phyloP scores from a whole-genome alignment of 1,140 invertebrate genomes.

The Dermatophagoides farinae region DNA sequence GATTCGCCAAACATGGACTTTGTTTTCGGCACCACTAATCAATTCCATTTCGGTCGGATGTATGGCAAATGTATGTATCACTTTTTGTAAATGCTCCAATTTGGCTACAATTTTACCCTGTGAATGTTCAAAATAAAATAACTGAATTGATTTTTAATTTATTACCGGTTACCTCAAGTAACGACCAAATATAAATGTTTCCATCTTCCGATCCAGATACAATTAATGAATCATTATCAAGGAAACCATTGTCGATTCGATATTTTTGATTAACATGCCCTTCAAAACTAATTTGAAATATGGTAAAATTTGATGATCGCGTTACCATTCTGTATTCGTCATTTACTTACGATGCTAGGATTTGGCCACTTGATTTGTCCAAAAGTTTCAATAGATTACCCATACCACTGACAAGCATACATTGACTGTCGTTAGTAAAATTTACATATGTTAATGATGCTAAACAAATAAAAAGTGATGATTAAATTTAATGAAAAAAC shows the following conservation, averaged over 20 bases:
- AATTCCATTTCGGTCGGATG: conserved; percentile 31
- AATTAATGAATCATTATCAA: conserved; percentile 55
- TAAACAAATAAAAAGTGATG: background rate
- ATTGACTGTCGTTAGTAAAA: conserved; percentile 64
- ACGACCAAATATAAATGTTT: conserved; percentile 61
- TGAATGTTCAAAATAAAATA: background rate
- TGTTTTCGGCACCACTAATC: conserved; percentile 29
- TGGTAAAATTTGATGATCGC: background rate
- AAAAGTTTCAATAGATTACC: conserved; percentile 60
- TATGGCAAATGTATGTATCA: conserved; percentile 30
- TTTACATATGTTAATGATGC: conserved; percentile 25
- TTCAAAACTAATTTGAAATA: conserved; percentile 24
- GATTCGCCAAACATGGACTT: conserved; percentile 29
- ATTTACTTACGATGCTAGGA: conserved; percentile 40
- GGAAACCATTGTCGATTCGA: conserved; percentile 62
- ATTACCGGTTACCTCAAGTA: conserved; percentile 5
- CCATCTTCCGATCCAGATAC: conserved; percentile 72
- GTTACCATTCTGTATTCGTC: background rate
- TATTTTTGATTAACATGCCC: conserved; percentile 59
- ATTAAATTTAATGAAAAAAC: background rate
- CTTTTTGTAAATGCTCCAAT: conserved; percentile 23
- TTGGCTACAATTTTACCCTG: conserved; percentile 35
- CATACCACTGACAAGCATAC: conserved; percentile 56
- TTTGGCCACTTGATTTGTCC: conserved; percentile 66
- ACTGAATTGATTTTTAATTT: background rate